Evolutionary conservation across 1,140 invertebrate genomes (phyloP), one percentile per base, ranked within the genome.

Genomic region (Tetramorium simillimum): DNA sequence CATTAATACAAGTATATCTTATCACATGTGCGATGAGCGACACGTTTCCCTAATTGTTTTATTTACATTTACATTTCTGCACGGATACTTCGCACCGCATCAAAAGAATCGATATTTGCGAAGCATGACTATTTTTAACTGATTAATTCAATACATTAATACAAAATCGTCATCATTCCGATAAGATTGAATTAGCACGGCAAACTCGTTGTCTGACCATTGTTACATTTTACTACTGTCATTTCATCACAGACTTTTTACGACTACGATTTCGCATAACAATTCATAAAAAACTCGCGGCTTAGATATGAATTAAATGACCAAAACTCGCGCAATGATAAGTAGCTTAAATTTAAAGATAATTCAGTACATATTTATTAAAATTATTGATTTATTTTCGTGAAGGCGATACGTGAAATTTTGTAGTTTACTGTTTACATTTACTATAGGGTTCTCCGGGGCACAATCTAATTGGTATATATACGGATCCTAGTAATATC

Each of bases 181-280:
- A 37, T 21, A 49, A 33, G 18, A 75, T 49, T 49, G n/a, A 46
- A 73, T 73, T 60, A 18, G 40, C 24, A 16, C 33, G 24, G 5
- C 40, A 14, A 43, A 60, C 80, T 75, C n/a, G 18, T 37, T 10
- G 78, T 75, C 80, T 75, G 80, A 75, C 69, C 53, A 62, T 62
- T 37, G 28, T 40, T 60, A 43, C 43, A 46, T 62, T 73, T 73
- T 84, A 84, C 80, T 84, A 84, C 80, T 84, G 80, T 75, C 21
- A 84, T 62, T 75, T 75, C 53, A n/a, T 37, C 24, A n/a, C 28
- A 24, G 9, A 18, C 18, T 46, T 60, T 37, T 37, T 33, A 62
- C 21, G 51, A 12, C 16, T 24, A 51, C 24, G 9, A 16, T 73
- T 49, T 60, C 53, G n/a, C 12, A 9, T 21, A 28, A 49, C 9